Percentiles rank a stretch among this genome's conserved stretches.
These are phyloP conservation scores for Zaprionus obscuricornis DNA, from an alignment of 2,888 invertebrate species.

Conservation along the genomic window DNA sequence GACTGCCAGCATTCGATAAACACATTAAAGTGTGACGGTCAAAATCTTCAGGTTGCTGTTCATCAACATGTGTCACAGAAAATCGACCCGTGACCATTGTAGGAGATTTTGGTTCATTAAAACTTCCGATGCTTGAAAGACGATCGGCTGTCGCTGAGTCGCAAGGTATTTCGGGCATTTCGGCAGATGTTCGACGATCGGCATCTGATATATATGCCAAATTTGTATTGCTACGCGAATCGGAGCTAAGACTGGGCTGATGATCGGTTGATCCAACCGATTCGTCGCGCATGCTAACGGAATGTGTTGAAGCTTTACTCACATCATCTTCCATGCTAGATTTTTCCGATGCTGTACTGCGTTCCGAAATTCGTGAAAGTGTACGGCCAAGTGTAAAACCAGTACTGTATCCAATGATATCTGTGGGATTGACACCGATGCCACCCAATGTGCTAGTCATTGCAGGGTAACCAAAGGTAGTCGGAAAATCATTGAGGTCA, in stretches of 20 bases:
- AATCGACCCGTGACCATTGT: conserved; percentile 82
- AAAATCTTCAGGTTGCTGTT: conserved; percentile 75
- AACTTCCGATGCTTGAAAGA: conserved; percentile 84
- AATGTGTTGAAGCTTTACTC: conserved; percentile 92
- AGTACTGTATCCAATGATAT: conserved; percentile 89
- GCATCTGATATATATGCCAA: conserved; percentile 91
- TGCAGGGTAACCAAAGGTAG: conserved; percentile 89
- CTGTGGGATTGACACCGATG: conserved; percentile 86
- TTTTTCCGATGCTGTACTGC: conserved; percentile 94
- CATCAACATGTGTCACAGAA: conserved; percentile 83
- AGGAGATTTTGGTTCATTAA: conserved; percentile 84
- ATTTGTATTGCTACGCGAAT: conserved; percentile 90
- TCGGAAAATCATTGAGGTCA: conserved; percentile 90
- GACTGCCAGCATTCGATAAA: conserved; percentile 86
- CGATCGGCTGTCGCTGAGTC: conserved; percentile 86
- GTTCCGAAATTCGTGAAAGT: conserved; percentile 92
- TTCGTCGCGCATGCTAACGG: conserved; percentile 93
- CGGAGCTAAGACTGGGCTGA: conserved; percentile 93
- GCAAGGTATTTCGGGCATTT: conserved; percentile 93
- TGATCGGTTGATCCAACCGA: conserved; percentile 93
- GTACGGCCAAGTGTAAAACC: conserved; percentile 91
- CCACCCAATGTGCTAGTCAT: conserved; percentile 84
- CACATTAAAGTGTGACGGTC: conserved; percentile 81
- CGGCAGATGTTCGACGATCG: conserved; percentile 91
- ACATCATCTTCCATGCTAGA: conserved; percentile 94